phyloP scores from a whole-genome alignment of 2,113 vertebrate species.

The Toxotes chatareus region DNA sequence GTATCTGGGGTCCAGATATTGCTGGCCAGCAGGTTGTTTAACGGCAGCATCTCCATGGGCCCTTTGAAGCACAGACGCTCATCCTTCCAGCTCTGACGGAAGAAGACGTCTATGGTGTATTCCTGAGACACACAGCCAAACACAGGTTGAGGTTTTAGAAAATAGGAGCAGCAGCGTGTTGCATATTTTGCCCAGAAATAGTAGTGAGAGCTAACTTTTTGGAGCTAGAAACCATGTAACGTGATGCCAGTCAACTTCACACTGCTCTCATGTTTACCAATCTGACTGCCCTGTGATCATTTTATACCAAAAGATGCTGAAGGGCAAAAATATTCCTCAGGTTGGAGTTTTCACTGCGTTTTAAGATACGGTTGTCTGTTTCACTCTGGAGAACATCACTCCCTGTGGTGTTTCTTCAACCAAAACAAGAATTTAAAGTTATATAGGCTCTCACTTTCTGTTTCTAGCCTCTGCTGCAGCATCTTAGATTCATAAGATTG shows the following conservation, averaged over 20 bases:
- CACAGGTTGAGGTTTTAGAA: background rate
- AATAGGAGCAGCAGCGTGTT: background rate
- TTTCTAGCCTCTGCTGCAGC: background rate
- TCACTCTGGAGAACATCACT: background rate
- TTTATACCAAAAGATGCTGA: slow-evolving; percentile 6
- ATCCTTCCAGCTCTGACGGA: slow-evolving; percentile 84
- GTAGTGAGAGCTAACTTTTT: background rate
- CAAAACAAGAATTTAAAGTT: slow-evolving; percentile 1
- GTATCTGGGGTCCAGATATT: slow-evolving; percentile 86
- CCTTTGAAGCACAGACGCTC: slow-evolving; percentile 83
- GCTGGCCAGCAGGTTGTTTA: slow-evolving; percentile 84
- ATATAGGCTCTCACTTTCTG: background rate
- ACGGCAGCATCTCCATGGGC: slow-evolving; percentile 80
- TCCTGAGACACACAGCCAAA: slow-evolving; percentile 52
- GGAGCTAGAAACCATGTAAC: background rate
- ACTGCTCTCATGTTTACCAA: slow-evolving; percentile 12
- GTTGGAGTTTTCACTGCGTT: background rate
- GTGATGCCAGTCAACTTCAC: slow-evolving; percentile 1
- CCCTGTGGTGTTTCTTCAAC: slow-evolving; percentile 2
- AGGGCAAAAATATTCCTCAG: slow-evolving; percentile 13
- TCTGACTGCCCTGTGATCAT: slow-evolving; percentile 32
- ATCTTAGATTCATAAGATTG: background rate
- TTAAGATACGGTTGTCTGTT: slow-evolving; percentile 8
- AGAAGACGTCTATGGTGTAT: slow-evolving; percentile 84
- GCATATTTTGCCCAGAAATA: background rate